These are phyloP conservation scores for Drosophila kepulauana DNA, from an alignment of 1,140 invertebrate species.

Conservation along the genomic window DNA sequence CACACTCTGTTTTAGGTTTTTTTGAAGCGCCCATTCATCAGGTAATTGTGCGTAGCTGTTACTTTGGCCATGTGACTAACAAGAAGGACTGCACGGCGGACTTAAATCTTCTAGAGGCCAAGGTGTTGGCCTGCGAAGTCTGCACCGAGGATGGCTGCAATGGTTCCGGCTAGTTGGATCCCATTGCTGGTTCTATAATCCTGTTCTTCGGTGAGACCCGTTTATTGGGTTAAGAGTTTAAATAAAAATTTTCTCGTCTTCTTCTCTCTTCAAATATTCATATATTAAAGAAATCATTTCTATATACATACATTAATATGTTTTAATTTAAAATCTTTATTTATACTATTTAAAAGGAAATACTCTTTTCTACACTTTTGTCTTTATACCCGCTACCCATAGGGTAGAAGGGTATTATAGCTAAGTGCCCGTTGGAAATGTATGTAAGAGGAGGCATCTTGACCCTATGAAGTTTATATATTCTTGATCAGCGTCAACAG, in stretches of 20 bases:
- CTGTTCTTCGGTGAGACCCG: conserved; percentile 72
- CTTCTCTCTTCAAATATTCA: not conserved
- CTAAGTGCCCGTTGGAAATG: too few species aligned
- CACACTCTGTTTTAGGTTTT: too few species aligned
- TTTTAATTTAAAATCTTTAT: not conserved
- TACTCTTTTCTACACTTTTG: not conserved
- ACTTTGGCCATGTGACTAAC: too few species aligned
- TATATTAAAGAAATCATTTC: not conserved
- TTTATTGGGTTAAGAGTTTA: conserved; percentile 59
- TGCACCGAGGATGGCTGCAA: conserved; percentile 77
- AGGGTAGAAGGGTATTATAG: conserved; percentile 3
- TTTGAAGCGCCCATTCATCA: conserved; percentile 51
- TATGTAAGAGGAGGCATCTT: too few species aligned
- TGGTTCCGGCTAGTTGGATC: conserved; percentile 57
- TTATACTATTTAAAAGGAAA: not conserved
- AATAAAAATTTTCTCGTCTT: not conserved
- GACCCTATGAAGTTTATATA: too few species aligned
- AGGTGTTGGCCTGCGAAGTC: conserved; percentile 72
- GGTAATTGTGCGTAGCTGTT: not conserved
- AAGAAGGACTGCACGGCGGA: conserved; percentile 25
- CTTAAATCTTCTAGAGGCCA: conserved; percentile 58
- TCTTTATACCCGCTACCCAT: too few species aligned
- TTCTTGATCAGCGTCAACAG: too few species aligned
- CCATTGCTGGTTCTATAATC: conserved; percentile 64
- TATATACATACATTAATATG: not conserved